These are phyloP conservation scores for Luehdorfia chinensis DNA, from an alignment of 1,140 invertebrate genomes.

Conservation along the genomic window DNA sequence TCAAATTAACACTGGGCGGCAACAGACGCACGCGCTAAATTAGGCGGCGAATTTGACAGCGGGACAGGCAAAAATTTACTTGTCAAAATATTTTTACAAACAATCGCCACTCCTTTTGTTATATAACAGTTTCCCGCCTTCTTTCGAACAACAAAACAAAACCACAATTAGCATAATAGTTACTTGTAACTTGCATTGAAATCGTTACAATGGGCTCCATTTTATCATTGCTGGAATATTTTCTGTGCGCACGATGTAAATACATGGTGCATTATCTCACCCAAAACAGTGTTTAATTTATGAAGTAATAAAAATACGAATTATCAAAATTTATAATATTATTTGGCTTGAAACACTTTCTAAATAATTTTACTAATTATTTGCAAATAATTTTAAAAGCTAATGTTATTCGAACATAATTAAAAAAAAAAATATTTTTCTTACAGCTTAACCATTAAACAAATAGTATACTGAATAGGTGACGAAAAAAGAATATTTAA, in stretches of 20 bases:
- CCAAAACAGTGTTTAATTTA: no score
- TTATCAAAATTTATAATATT: constrained; percentile 4
- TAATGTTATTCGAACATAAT: no score
- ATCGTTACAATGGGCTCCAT: constrained; percentile 26
- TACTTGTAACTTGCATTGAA: constrained; percentile 48
- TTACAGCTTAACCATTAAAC: no score
- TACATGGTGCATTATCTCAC: no score
- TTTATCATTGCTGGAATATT: constrained; percentile 11
- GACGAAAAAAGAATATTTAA: no score
- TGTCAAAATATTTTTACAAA: constrained; percentile 76
- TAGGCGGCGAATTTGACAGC: constrained; percentile 65
- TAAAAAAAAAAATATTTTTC: no score
- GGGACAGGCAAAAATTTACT: constrained; percentile 58
- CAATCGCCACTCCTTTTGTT: constrained; percentile 50
- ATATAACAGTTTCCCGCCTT: constrained; percentile 40
- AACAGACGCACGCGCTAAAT: constrained; percentile 45
- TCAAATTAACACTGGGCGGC: constrained; percentile 56
- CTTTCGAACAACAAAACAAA: constrained; percentile 66
- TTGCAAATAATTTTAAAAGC: no score
- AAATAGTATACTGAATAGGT: no score
- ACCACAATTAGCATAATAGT: constrained; percentile 75
- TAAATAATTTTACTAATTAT: no score
- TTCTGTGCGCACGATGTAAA: no score
- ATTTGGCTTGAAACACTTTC: no score
- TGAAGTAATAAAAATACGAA: no score